phyloP scores from a whole-genome alignment of 2,797 vertebrate genomes.

The Avahi laniger region DNA sequence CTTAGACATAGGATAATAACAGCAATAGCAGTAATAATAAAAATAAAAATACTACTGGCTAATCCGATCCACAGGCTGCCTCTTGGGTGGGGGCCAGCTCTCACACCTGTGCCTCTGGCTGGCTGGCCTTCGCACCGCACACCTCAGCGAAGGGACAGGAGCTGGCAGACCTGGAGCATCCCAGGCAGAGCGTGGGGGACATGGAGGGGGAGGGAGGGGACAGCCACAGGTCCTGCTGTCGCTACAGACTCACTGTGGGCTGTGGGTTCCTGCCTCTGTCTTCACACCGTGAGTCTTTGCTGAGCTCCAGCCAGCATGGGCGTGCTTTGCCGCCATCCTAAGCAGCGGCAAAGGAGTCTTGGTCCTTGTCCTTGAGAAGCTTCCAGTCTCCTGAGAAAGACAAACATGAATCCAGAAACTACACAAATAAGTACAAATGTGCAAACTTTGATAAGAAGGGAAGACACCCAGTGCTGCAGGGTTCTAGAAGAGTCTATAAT shows the following conservation, averaged over 20 bases:
- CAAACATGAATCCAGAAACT: not conserved
- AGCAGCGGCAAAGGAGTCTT: not conserved
- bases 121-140: rapidly evolving
- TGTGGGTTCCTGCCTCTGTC: not conserved
- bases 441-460: not conserved
- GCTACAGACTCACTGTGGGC: too few species aligned
- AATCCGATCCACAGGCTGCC: too few species aligned
- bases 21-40: too few species aligned
- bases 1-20: too few species aligned
- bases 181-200: rapidly evolving
- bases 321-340: not conserved
- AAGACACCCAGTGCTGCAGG: not conserved
- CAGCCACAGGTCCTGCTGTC: too few species aligned
- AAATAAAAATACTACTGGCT: not conserved
- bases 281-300: rapidly evolving
- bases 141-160: not conserved
- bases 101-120: not conserved
- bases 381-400: not conserved
- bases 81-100: rapidly evolving
- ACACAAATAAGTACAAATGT: not conserved
- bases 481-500: rapidly evolving
- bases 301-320: not conserved
- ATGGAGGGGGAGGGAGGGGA: rapidly evolving
- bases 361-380: not conserved
- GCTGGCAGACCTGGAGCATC: too few species aligned